These are phyloP conservation scores for Heteromormyrus szaboi DNA, from an alignment of 2,797 vertebrate genomes.

Conservation along the genomic window DNA sequence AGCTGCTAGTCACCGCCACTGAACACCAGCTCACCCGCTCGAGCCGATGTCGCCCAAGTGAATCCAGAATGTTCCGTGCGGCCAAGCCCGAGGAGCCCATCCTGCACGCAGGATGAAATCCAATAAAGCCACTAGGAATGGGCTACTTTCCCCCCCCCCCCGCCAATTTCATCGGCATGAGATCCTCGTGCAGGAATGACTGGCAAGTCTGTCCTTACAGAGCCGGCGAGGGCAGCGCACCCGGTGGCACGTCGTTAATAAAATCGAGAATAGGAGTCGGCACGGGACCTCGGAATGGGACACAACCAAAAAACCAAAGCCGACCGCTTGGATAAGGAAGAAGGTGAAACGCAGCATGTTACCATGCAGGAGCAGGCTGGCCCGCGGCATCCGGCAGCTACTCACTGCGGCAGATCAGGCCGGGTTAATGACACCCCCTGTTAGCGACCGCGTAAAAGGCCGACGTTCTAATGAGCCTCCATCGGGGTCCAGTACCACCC, in stretches of 20 bases:
- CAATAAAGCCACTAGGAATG: constrained; percentile 66
- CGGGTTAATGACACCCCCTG: not conserved
- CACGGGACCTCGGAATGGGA: not conserved
- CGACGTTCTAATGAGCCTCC: not conserved
- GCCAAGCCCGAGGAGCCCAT: not conserved
- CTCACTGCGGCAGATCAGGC: not conserved
- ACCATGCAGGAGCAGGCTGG: not conserved
- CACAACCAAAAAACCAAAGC: not conserved
- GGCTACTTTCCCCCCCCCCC: constrained; percentile 52
- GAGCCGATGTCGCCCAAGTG: not conserved
- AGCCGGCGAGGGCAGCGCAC: constrained; percentile 40
- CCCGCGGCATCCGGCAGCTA: not conserved
- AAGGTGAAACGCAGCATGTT: not conserved
- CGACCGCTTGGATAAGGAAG: not conserved
- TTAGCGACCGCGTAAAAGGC: not conserved
- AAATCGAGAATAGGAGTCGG: constrained; percentile 21
- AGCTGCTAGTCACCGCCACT: not conserved
- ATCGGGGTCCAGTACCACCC: not conserved
- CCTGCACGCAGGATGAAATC: constrained; percentile 49
- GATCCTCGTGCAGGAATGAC: constrained; percentile 52
- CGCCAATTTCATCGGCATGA: constrained; percentile 62
- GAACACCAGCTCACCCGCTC: not conserved
- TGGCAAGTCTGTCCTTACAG: constrained; percentile 40
- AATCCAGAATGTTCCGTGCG: not conserved
- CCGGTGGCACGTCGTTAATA: constrained; percentile 35